Conservation (phyloP, 1,140 invertebrate species). For the Neotoxoptera formosana region DNA sequence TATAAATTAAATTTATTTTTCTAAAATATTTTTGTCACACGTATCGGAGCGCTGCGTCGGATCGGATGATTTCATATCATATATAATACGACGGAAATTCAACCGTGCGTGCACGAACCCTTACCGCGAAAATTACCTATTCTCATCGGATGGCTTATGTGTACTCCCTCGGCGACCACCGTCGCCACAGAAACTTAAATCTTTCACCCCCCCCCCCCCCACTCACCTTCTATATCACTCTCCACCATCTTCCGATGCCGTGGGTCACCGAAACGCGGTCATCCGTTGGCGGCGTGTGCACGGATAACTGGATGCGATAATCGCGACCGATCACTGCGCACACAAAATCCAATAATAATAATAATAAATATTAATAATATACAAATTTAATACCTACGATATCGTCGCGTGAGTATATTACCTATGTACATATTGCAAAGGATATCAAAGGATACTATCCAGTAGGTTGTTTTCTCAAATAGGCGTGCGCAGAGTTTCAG, state of each 20-base stretch:
- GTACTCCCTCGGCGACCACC: not conserved
- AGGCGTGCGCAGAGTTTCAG: too few species aligned
- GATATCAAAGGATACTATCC: too few species aligned
- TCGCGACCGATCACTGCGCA: not conserved
- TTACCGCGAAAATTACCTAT: conserved; percentile 21
- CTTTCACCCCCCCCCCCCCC: too few species aligned
- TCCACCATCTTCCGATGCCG: not conserved
- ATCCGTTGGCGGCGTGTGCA: not conserved
- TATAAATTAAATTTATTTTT: not conserved
- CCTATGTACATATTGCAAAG: too few species aligned
- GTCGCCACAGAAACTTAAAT: not conserved
- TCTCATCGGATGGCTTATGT: conserved; percentile 3
- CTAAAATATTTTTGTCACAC: conserved; percentile 4
- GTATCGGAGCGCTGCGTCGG: not conserved
- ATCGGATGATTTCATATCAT: not conserved
- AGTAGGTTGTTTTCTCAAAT: too few species aligned
- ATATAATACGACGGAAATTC: not conserved
- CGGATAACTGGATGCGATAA: not conserved
- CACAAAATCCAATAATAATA: not conserved
- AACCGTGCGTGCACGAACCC: conserved; percentile 31
- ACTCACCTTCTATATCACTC: not conserved
- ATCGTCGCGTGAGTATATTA: not conserved
- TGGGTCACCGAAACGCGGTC: not conserved
- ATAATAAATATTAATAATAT: too few species aligned
- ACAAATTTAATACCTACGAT: not conserved